Evolutionary conservation across 2,888 invertebrate genomes (phyloP).

Genomic region (Phragmatobia fuliginosa): DNA sequence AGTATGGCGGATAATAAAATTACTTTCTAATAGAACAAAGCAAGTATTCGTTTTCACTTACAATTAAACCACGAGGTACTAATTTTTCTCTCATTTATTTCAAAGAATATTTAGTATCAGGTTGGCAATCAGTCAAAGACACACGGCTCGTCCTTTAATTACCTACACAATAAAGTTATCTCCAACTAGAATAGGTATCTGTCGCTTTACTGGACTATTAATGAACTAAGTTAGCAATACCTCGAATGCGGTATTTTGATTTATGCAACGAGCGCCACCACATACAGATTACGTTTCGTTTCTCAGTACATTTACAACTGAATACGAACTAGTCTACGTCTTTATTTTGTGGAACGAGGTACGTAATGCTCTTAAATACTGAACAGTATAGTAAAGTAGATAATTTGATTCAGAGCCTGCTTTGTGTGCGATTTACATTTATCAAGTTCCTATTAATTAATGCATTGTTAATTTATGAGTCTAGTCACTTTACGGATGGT

Average conservation of each 20-base stretch:
- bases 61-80: not conserved
- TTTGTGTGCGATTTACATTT: constrained; percentile 5
- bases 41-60: not conserved
- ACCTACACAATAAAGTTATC: constrained; percentile 32
- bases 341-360: constrained; percentile 25
- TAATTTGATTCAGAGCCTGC: not conserved
- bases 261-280: constrained; percentile 49
- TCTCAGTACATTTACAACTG: constrained; percentile 42
- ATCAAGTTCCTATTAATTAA: constrained; percentile 8
- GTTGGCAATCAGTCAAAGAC: not conserved
- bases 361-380: not conserved
- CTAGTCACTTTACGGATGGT: not conserved
- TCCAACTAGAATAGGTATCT: constrained; percentile 30
- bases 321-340: constrained; percentile 22
- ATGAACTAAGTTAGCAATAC: constrained; percentile 58
- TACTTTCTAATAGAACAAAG: too few species aligned
- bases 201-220: constrained; percentile 56
- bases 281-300: constrained; percentile 44
- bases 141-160: constrained; percentile 16
- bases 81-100: not conserved
- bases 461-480: constrained; percentile 7
- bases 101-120: not conserved
- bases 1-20: too few species aligned
- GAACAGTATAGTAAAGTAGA: not conserved
- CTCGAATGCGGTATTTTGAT: constrained; percentile 57